phyloP scores from a whole-genome alignment of 2,797 vertebrate species.

The Odontamblyopus rebecca region DNA sequence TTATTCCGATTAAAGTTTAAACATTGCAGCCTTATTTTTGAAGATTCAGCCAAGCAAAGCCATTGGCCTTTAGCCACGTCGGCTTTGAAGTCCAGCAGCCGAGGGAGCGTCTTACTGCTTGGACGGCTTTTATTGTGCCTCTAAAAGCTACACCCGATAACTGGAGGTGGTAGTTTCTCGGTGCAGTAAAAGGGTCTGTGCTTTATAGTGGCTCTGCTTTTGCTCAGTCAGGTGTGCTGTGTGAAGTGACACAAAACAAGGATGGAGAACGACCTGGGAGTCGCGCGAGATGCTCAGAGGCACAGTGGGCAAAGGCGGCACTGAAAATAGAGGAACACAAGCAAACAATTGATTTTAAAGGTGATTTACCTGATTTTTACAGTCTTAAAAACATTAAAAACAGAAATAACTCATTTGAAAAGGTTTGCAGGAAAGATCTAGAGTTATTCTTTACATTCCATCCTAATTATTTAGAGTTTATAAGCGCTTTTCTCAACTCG shows the following conservation, averaged over 20 bases:
- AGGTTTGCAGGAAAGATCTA: no score
- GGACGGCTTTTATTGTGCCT: background rate
- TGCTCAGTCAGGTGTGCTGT: slow-evolving; percentile 66
- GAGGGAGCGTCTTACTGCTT: background rate
- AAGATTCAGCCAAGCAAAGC: background rate
- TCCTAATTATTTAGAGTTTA: no score
- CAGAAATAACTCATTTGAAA: no score
- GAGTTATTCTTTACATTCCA: no score
- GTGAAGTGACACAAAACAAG: slow-evolving; percentile 14
- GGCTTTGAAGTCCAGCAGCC: background rate
- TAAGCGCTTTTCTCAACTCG: no score
- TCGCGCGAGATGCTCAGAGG: slow-evolving; percentile 23
- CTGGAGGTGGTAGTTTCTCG: background rate
- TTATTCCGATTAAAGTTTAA: no score
- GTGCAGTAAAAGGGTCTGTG: slow-evolving; percentile 23
- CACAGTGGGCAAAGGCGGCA: background rate
- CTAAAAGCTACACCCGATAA: background rate
- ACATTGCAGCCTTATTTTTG: background rate
- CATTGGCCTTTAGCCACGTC: background rate
- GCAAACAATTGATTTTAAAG: background rate
- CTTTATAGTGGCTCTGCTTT: slow-evolving; percentile 29
- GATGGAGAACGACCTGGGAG: slow-evolving; percentile 4
- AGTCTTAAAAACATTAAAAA: no score
- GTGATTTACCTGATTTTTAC: no score
- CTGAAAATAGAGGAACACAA: background rate